Base-by-base conservation (phyloP, 53 echinoderm and acorn worm genomes). In the Echinarachnius parma region DNA sequence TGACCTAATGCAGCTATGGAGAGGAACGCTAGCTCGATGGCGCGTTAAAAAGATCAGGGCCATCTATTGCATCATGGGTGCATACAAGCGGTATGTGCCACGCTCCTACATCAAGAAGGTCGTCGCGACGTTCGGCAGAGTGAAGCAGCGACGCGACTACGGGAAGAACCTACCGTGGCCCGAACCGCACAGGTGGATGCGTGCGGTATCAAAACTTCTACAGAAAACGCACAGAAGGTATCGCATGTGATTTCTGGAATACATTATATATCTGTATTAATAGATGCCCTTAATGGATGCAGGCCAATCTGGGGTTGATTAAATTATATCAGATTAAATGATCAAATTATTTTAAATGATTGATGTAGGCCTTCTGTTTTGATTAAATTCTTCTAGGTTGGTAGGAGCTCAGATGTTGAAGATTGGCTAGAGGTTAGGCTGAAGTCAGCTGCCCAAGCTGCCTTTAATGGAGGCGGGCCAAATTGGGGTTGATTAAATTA, bases 1-100 rank as follows among this genome's bases (percentile, higher is more conserved):
- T n/a, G n/a, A n/a, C n/a, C n/a, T n/a, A n/a, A n/a, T n/a, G 4
- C 34, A 98, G 98, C 60, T 92, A 16, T 98, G 98, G 98, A 63
- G 91, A 34, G 98, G 98, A 0, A 83, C 98, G 3, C 85, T 92
- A 5, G 98, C 91, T 25, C 72, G 98, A 19, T 85, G 79, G 58
- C 80, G 85, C 0, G 91, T 85, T 33, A 81, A 83, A 78, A 84
- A 85, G 64, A 98, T 86, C 81, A 59, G 81, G 19, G 83, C 87
- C 26, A 72, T 92, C 49, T 98, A 98, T 50, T 54, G 69, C 66
- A 86, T 98, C 79, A 98, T 98, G 91, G 57, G 57, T 1, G 75
- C 76, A 46, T 98, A 87, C 98, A 79, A 88, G 29, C 79, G 75
- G 28, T 98, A 88, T 70, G 86, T 82, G 47, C 77, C 70, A 48